phyloP scores from a whole-genome alignment of 53 echinoderm and acorn worm species.

The Paelopatides confundens region DNA sequence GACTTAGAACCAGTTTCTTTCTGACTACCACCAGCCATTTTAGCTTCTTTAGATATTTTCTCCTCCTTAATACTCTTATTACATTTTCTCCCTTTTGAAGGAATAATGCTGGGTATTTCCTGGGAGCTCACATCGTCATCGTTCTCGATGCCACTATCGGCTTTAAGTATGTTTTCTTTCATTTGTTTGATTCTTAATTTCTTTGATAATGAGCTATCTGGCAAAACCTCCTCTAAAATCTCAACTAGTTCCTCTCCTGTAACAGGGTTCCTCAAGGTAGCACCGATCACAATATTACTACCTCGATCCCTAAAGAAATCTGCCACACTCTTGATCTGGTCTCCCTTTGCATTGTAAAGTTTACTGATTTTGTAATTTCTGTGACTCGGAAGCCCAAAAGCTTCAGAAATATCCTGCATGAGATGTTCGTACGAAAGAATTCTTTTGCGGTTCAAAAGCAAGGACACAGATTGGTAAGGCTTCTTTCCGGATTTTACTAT shows the following conservation, averaged over 20 bases:
- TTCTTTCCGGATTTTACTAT: conserved; percentile 84
- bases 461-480: conserved; percentile 82
- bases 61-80: background rate
- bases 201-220: conserved; percentile 61
- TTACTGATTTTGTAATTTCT: conserved; percentile 85
- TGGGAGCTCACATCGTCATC: conserved; percentile 53
- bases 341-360: conserved; percentile 86
- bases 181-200: conserved; percentile 47
- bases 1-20: background rate
- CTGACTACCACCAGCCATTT: conserved; percentile 22
- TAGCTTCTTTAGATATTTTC: conserved; percentile 28
- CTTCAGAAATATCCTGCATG: conserved; percentile 87
- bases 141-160: conserved; percentile 68
- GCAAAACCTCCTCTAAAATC: conserved; percentile 78
- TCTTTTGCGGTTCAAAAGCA: conserved; percentile 89
- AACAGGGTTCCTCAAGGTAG: conserved; percentile 65
- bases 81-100: background rate
- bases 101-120: conserved; percentile 5
- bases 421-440: conserved; percentile 90
- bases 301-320: conserved; percentile 92
- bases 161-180: conserved; percentile 65
- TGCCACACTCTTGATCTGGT: conserved; percentile 79
- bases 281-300: conserved; percentile 75
- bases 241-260: conserved; percentile 72
- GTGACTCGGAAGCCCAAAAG: conserved; percentile 88